A percentile compares a stretch with the other conserved stretches of the same genome.
These are phyloP conservation scores for Pimephales promelas DNA, from an alignment of 2,113 vertebrate genomes.

Conservation along the genomic window DNA sequence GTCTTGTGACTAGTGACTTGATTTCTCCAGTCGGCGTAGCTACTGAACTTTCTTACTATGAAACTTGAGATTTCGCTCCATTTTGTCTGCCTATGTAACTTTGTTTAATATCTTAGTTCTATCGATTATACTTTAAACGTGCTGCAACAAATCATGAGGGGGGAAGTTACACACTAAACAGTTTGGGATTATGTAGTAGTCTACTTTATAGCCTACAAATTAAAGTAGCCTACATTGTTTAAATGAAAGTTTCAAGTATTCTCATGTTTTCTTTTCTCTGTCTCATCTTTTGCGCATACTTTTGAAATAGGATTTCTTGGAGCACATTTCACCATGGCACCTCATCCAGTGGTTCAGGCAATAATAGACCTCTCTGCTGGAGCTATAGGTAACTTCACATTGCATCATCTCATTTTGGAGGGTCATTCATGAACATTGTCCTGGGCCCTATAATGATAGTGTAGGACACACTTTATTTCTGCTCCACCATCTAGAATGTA, in stretches of 20 bases:
- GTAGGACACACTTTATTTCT: background rate
- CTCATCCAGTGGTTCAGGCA: slow-evolving; percentile 87
- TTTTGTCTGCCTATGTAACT: slow-evolving; percentile 6
- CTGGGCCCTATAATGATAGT: background rate
- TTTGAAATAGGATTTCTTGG: background rate
- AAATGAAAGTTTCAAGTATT: background rate
- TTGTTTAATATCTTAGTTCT: background rate
- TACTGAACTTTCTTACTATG: background rate
- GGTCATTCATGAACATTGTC: background rate
- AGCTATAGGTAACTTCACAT: slow-evolving; percentile 82
- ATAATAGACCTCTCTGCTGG: slow-evolving; percentile 92
- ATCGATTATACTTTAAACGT: background rate
- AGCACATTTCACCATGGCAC: slow-evolving; percentile 69
- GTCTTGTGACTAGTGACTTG: background rate
- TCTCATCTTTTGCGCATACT: background rate
- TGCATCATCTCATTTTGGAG: background rate
- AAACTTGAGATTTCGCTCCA: background rate
- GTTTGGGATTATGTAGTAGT: background rate
- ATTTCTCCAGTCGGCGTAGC: background rate
- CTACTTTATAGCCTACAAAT: background rate
- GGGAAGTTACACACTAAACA: background rate
- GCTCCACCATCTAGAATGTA: slow-evolving; percentile 49
- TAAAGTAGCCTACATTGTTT: background rate
- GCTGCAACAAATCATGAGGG: background rate
- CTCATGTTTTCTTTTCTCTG: background rate